Evolutionary conservation across 2,888 invertebrate genomes (phyloP), one percentile per base, ranked within the genome.

Genomic region (Macrosoma leucophasiata): DNA sequence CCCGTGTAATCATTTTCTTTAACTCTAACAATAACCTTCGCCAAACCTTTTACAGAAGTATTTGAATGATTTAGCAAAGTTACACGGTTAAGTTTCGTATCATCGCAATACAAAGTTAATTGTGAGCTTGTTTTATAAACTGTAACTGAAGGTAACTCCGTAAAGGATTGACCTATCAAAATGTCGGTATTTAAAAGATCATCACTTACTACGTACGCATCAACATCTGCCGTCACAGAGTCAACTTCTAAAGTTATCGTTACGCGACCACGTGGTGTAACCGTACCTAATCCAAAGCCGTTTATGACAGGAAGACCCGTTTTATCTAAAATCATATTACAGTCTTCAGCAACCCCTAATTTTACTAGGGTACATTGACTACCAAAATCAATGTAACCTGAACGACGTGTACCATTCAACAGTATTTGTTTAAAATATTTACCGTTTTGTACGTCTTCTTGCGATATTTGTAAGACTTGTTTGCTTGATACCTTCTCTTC

Each of bases 381-480:
- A 8, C 46, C 46, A 4, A 46, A 27, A 20, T 46, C 46, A 3
- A 46, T 23, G 27, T 35, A 41, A 5, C 36, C 33, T 12, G 20
- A 8, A 2, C 24, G 21, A 8, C 13, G 2, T 2, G 17, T 26
- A 17, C 24, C 29, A 26, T 45, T 35, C n/a, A 40, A 5, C 19
- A 21, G 21, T 10, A 36, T 13, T 3, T 13, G 6, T 10, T 40
- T 33, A 10, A 28, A 24, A 25, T 38, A 45, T 17, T 39, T 43
- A n/a, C 32, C 18, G 24, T 43, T 14, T 2, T 11, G 9, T 10
- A 10, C 28, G 14, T 12, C 9, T 13, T 29, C 17, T 7, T 22
- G 9, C n/a, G 17, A 10, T 15, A 17, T 21, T 20, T 27, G n/a
- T 13, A 10, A 8, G 17, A 27, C 11, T 14, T 13, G 2, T 24